A percentile compares a stretch with the other conserved stretches of the same genome.
Conservation (phyloP, 1,140 invertebrate genomes). For the Idris sp. region DNA sequence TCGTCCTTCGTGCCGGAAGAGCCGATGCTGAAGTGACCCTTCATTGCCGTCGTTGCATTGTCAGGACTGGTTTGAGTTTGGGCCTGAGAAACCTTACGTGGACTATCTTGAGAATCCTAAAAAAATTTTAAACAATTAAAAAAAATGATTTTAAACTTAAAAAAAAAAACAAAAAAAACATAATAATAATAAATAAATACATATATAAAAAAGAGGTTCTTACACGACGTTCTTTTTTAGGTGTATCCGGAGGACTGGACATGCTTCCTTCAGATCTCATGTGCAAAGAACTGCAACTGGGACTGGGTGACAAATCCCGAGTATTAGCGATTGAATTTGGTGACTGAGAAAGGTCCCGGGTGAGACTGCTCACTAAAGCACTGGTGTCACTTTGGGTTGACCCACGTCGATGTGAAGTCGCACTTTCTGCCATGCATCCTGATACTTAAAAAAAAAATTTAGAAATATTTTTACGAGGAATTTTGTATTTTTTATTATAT, state of each 20-base stretch:
- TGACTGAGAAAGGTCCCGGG: conserved; percentile 81
- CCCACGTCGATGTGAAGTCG: conserved; percentile 77
- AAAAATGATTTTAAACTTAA: background rate
- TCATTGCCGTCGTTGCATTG: conserved; percentile 76
- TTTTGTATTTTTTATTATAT: too few relatives aligned
- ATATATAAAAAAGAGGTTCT: conserved; percentile 26
- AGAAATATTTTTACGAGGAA: too few relatives aligned
- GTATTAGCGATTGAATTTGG: conserved; percentile 79
- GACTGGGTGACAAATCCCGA: conserved; percentile 81
- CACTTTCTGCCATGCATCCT: conserved; percentile 74
- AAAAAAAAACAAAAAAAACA: background rate
- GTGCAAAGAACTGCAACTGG: conserved; percentile 80
- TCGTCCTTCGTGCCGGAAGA: conserved; percentile 79
- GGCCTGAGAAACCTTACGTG: conserved; percentile 82
- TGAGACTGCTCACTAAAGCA: conserved; percentile 82
- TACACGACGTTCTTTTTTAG: conserved; percentile 72
- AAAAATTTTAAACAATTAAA: conserved; percentile 11
- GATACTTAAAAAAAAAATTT: conserved; percentile 71
- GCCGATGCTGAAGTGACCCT: conserved; percentile 82
- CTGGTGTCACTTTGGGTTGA: conserved; percentile 84
- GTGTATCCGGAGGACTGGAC: conserved; percentile 78
- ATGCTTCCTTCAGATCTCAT: conserved; percentile 78
- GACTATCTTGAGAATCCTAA: conserved; percentile 75
- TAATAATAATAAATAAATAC: too few relatives aligned
- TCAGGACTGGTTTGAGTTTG: conserved; percentile 89